Evolutionary conservation across 2,797 vertebrate species (phyloP).

Genomic region (Manis crassicaudata): DNA sequence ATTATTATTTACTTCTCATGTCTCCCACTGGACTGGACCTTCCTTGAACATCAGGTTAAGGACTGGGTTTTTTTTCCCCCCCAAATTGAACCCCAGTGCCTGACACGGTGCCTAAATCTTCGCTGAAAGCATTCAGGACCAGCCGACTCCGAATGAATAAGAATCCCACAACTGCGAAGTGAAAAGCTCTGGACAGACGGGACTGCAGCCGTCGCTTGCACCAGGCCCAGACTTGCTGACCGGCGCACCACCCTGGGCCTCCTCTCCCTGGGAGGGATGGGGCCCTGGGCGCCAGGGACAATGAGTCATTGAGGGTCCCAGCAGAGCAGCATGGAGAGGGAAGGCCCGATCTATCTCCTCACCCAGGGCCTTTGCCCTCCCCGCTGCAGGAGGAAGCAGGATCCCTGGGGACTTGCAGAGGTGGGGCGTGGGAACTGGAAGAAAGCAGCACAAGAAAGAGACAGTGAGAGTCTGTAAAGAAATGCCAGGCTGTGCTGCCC

Average conservation of each 20-base stretch:
- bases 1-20: neutral
- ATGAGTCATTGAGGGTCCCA: neutral
- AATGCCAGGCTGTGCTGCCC: constrained; percentile 50
- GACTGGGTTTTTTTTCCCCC: neutral
- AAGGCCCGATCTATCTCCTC: neutral
- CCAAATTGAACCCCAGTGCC: neutral
- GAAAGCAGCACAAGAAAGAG: constrained; percentile 43
- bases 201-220: neutral
- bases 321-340: neutral
- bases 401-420: constrained; percentile 51
- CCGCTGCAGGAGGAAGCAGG: constrained; percentile 17
- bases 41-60: constrained; percentile 36
- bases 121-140: constrained; percentile 31
- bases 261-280: neutral
- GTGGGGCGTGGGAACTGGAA: constrained; percentile 70
- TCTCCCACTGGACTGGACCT: neutral
- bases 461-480: constrained; percentile 53
- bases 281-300: neutral
- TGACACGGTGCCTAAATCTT: constrained; percentile 16
- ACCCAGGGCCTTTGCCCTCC: constrained; percentile 35
- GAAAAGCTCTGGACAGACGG: neutral
- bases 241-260: neutral
- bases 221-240: neutral
- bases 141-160: neutral
- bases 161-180: constrained; percentile 31